phyloP scores from a whole-genome alignment of 2,113 vertebrate genomes.

The Bucco capensis region DNA sequence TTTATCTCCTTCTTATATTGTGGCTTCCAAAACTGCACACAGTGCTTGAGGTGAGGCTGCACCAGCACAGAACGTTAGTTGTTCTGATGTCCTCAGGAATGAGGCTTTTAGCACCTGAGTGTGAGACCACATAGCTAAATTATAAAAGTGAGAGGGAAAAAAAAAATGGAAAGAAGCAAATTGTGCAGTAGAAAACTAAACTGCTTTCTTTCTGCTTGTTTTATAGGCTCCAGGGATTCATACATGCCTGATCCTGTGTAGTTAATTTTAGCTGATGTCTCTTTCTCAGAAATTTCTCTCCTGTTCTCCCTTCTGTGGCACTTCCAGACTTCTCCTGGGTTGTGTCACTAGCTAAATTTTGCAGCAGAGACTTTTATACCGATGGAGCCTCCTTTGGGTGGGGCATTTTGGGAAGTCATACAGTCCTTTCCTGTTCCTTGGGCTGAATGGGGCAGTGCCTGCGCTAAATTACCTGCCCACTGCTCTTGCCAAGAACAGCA shows the following conservation, averaged over 20 bases:
- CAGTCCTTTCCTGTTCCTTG: slow-evolving; percentile 59
- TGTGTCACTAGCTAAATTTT: slow-evolving; percentile 71
- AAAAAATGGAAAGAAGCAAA: background rate
- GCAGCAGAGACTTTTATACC: slow-evolving; percentile 70
- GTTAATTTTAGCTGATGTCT: slow-evolving; percentile 13
- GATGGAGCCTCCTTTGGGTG: slow-evolving; percentile 12
- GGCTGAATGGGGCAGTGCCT: slow-evolving; percentile 50
- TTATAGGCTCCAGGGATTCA: background rate
- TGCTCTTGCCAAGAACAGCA: slow-evolving; percentile 53
- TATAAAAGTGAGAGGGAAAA: background rate
- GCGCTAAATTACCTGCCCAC: slow-evolving; percentile 57
- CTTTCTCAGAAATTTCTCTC: slow-evolving; percentile 25
- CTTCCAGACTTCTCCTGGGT: slow-evolving; percentile 16
- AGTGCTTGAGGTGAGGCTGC: too few relatives aligned
- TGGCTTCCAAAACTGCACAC: too few relatives aligned
- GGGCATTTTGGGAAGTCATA: slow-evolving; percentile 22
- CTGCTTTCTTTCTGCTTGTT: background rate
- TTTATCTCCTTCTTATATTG: too few relatives aligned
- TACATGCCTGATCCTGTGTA: background rate
- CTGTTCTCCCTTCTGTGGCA: background rate
- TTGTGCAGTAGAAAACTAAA: background rate
- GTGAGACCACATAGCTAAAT: background rate
- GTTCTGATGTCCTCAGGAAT: too few relatives aligned
- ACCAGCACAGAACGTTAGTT: too few relatives aligned
- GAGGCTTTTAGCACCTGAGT: background rate